A percentile compares a stretch with the other conserved stretches of the same genome.
These are phyloP conservation scores for Reticulitermes lucifugus DNA, from an alignment of 2,888 invertebrate genomes.

Conservation along the genomic window DNA sequence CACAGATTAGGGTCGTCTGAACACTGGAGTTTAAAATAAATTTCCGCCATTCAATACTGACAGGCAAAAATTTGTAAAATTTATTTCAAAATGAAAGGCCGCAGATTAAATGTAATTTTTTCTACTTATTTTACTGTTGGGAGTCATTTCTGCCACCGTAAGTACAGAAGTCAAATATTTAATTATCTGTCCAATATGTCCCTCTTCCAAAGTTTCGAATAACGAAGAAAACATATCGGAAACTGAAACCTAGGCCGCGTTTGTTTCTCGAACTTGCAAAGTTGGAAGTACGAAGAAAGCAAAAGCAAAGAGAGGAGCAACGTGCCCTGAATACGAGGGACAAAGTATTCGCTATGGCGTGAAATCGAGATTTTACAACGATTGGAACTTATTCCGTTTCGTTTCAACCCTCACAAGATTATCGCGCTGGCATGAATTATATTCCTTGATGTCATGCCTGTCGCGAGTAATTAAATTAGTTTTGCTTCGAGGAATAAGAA, in stretches of 20 bases:
- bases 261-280: not conserved
- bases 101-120: too few relatives aligned
- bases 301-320: not conserved
- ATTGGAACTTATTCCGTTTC: not conserved
- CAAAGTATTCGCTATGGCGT: not conserved
- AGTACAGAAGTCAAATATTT: too few relatives aligned
- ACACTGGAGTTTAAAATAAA: too few relatives aligned
- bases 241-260: not conserved
- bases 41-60: too few relatives aligned
- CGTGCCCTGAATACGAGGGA: not conserved
- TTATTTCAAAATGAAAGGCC: too few relatives aligned
- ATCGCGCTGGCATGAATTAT: not conserved
- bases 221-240: not conserved
- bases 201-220: not conserved
- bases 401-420: not conserved
- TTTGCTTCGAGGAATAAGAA: slow-evolving; percentile 10
- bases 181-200: too few relatives aligned
- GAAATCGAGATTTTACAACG: not conserved
- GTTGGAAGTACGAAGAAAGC: not conserved
- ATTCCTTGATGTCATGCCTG: not conserved
- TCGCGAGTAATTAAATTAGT: not conserved
- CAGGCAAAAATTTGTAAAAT: too few relatives aligned
- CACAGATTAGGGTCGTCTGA: too few relatives aligned
- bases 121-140: too few relatives aligned
- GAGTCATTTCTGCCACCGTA: too few relatives aligned